Base-by-base conservation (phyloP, 2,888 invertebrate species). In the Drosophila falleni region DNA sequence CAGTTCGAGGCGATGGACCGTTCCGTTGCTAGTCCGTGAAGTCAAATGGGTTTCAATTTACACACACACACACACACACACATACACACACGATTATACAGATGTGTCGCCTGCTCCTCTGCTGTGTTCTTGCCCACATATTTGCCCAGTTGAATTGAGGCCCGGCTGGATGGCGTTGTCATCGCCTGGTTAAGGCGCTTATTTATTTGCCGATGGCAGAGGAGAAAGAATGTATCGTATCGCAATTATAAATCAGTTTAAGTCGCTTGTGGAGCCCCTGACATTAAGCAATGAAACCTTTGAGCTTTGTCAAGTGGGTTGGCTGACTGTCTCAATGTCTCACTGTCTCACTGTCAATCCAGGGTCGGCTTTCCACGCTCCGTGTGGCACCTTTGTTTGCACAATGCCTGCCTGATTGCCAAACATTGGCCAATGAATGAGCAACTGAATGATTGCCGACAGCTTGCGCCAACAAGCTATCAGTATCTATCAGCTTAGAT, bases 231-330 rank as follows among this genome's bases (percentile, higher is more conserved):
- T 80, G 81, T 87, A 88, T 88, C 84, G 87, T 85, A 81, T 81
- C 84, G 89, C 83, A 86, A 90, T 90, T 90, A 89, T 91, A 90
- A 91, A 91, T 90, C 90, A 87, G 91, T 91, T 90, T 89, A 90
- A 90, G 88, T 89, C 90, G 68, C 66, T 68, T 63, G 67, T 55
- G 66, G 83, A 84, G 78, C 81, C 87, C 74, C 74, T 89, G 86
- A 86, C 86, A 86, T 88, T 86, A 86, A 89, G 86, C 89, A 86
- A 89, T 86, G 86, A 86, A 88, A 88, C 89, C 89, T 86, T 86
- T 89, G 89, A 87, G 83, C 83, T 87, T 74, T 77, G 76, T 79
- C 76, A 77, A 77, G 80, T 78, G 78, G 80, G 68, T 67, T 46
- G 56, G 31, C 67, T 62, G 10, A 47, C 70, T 67, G 65, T 15